A percentile compares a stretch with the other conserved stretches of the same genome.
Evolutionary conservation across 2,113 vertebrate species (phyloP).

Genomic region (Eptatretus burgeri): DNA sequence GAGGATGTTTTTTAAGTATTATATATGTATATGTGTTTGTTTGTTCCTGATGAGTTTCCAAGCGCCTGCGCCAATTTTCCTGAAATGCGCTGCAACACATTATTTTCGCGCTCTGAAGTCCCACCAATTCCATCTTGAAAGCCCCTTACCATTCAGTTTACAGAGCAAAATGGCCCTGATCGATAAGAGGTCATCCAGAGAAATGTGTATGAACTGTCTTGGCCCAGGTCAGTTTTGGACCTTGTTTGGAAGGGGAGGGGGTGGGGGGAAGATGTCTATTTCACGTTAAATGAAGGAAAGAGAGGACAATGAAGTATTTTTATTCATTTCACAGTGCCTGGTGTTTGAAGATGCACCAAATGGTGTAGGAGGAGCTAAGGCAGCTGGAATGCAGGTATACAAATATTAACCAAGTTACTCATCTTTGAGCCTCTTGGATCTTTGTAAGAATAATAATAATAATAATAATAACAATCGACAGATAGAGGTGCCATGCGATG

Average conservation of each 20-base stretch:
- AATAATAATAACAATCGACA: too few relatives aligned
- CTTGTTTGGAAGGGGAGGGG: too few relatives aligned
- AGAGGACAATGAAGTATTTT: neutral
- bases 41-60: neutral
- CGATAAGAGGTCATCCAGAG: neutral
- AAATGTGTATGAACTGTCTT: neutral
- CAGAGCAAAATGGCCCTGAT: neutral
- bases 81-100: too few relatives aligned
- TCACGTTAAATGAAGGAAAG: neutral
- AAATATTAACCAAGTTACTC: too few relatives aligned
- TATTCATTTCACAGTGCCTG: conserved; percentile 27
- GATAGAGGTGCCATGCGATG: too few relatives aligned
- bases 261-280: neutral
- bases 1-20: neutral
- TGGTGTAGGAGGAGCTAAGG: conserved; percentile 34
- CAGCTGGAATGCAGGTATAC: conserved; percentile 38
- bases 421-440: too few relatives aligned
- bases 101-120: too few relatives aligned
- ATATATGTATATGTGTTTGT: neutral
- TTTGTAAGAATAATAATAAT: too few relatives aligned
- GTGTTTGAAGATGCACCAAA: conserved; percentile 70
- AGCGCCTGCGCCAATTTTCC: neutral
- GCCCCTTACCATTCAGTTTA: too few relatives aligned
- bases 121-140: too few relatives aligned
- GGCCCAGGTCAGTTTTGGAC: too few relatives aligned